phyloP scores from a whole-genome alignment of 2,888 invertebrate species.

The Philereme transversata region DNA sequence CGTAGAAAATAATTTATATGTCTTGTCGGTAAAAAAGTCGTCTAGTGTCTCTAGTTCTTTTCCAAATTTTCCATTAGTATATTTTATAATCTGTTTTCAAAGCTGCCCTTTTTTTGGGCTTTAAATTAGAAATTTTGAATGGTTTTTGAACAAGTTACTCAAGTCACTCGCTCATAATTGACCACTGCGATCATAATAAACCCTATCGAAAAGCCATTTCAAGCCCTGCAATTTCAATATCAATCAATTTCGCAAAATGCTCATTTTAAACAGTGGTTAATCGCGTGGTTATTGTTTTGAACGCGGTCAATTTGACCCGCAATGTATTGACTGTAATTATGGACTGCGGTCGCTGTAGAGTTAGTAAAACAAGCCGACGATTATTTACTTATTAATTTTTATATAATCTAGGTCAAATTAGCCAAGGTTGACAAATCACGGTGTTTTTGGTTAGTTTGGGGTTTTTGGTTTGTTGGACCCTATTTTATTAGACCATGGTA shows the following conservation, averaged over 20 bases:
- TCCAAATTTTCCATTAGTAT: too few species aligned
- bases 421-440: too few species aligned
- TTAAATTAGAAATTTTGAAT: neutral
- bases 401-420: neutral
- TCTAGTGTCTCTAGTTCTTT: too few species aligned
- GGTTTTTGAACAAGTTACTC: too few species aligned
- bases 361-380: constrained; percentile 37
- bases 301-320: constrained; percentile 42
- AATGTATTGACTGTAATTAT: constrained; percentile 57
- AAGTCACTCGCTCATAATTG: neutral
- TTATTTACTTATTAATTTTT: neutral
- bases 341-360: constrained; percentile 38
- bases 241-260: constrained; percentile 36
- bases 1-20: too few species aligned
- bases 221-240: constrained; percentile 31
- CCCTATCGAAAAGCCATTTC: constrained; percentile 36
- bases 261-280: constrained; percentile 44
- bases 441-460: too few species aligned
- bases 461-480: too few species aligned
- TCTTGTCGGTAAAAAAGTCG: too few species aligned
- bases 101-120: neutral
- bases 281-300: constrained; percentile 47
- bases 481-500: too few species aligned
- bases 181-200: constrained; percentile 8
- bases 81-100: too few species aligned